Percentiles rank a stretch among this genome's conserved stretches.
phyloP scores from a whole-genome alignment of 2,888 invertebrate species.

The Megaustenia siamemsis region DNA sequence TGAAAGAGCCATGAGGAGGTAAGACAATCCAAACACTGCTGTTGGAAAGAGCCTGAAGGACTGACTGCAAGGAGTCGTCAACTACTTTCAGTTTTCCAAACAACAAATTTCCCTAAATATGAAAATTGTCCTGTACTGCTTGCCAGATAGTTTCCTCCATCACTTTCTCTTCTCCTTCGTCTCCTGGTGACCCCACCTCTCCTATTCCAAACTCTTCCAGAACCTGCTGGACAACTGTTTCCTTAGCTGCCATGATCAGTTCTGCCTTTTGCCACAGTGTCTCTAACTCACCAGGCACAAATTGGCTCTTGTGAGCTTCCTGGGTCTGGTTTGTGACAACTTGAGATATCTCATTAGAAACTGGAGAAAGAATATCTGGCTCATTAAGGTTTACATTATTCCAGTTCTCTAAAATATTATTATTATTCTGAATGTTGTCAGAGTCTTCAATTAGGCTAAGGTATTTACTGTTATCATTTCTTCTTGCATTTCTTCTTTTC shows the following conservation, averaged over 20 bases:
- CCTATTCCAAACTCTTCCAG: conserved; percentile 71
- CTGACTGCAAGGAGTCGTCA: too few species aligned
- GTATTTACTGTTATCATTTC: neutral
- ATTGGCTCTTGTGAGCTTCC: neutral
- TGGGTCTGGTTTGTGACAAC: neutral
- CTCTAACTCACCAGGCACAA: conserved; percentile 43
- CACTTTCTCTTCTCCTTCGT: conserved; percentile 55
- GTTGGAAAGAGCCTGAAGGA: too few species aligned
- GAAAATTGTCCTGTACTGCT: conserved; percentile 47
- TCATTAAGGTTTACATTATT: conserved; percentile 4
- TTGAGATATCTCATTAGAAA: neutral
- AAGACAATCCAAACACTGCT: too few species aligned
- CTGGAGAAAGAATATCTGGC: neutral
- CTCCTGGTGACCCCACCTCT: conserved; percentile 57
- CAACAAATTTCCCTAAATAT: neutral
- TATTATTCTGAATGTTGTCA: neutral
- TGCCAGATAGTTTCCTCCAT: conserved; percentile 54
- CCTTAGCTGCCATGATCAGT: conserved; percentile 64
- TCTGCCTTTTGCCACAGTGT: conserved; percentile 69
- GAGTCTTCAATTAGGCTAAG: neutral
- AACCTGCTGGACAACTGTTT: conserved; percentile 61
- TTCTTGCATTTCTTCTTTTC: neutral
- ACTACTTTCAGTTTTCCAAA: neutral
- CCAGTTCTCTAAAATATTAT: neutral
- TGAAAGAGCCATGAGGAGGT: too few species aligned